phyloP scores from a whole-genome alignment of 92 coral and sea anemone genomes.

The Virgularia gustaviana region DNA sequence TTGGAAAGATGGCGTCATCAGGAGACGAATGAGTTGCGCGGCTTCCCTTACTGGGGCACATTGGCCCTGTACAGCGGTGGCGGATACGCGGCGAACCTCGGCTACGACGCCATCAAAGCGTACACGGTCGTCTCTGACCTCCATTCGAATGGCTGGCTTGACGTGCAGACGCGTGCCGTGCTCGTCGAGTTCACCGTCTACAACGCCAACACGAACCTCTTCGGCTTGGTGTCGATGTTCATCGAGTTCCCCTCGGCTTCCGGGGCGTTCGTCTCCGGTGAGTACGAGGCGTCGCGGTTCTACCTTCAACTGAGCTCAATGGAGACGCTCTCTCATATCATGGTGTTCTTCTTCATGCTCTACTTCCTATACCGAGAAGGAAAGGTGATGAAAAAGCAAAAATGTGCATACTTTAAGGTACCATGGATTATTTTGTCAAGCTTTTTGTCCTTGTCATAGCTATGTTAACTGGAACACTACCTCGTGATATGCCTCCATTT shows the following conservation, averaged over 20 bases:
- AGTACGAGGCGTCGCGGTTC: constrained; percentile 63
- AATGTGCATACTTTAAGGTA: constrained; percentile 54
- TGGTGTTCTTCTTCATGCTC: constrained; percentile 66
- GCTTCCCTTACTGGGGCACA: constrained; percentile 90
- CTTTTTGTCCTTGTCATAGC: no score
- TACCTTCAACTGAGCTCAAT: constrained; percentile 69
- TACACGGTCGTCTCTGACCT: constrained; percentile 79
- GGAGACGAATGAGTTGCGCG: constrained; percentile 56
- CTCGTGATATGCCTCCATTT: no score
- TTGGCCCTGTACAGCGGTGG: constrained; percentile 73
- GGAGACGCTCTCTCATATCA: constrained; percentile 53
- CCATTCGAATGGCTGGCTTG: constrained; percentile 79
- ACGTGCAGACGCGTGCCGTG: constrained; percentile 60
- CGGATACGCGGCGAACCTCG: constrained; percentile 82
- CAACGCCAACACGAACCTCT: constrained; percentile 76
- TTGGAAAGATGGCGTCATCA: constrained; percentile 84
- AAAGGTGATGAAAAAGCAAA: constrained; percentile 64
- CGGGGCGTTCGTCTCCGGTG: constrained; percentile 67
- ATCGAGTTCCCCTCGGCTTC: constrained; percentile 84
- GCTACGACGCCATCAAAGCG: constrained; percentile 81
- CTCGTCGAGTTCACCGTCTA: constrained; percentile 85
- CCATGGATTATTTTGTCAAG: no score
- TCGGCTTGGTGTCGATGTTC: constrained; percentile 77
- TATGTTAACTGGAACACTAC: no score
- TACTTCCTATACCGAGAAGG: constrained; percentile 83